Conservation (phyloP, 2,888 invertebrate genomes). For the Chymomyza caudatula region DNA sequence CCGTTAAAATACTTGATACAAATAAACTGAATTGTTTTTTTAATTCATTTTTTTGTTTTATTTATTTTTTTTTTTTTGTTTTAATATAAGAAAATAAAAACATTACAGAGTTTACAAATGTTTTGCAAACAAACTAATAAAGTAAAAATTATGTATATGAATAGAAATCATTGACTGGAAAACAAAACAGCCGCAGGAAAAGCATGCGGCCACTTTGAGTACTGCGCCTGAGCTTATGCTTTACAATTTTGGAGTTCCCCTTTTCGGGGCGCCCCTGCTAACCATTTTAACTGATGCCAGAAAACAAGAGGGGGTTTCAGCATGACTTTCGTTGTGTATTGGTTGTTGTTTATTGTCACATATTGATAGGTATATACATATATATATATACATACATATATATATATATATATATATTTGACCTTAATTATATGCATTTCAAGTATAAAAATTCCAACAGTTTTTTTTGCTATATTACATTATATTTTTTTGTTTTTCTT, state of each 20-base stretch:
- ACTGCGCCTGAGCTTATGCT: not conserved
- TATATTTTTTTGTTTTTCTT: slow-evolving; percentile 78
- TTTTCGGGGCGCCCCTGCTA: not conserved
- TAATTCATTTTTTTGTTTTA: slow-evolving; percentile 23
- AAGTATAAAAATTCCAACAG: not conserved
- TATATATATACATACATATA: not conserved
- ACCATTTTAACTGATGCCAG: slow-evolving; percentile 29
- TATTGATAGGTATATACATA: too few species aligned
- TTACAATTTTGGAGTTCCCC: not conserved
- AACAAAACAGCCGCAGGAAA: not conserved
- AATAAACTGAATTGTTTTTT: slow-evolving; percentile 26
- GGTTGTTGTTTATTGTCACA: slow-evolving; percentile 1
- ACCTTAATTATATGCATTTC: not conserved
- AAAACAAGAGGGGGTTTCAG: slow-evolving; percentile 69
- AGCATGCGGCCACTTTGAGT: not conserved
- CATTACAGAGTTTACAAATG: slow-evolving; percentile 21
- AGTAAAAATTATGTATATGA: not conserved
- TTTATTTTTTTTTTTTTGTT: not conserved
- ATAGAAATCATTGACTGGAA: slow-evolving; percentile 6
- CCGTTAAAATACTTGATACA: not conserved
- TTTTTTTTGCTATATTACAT: slow-evolving; percentile 1
- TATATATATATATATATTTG: not conserved
- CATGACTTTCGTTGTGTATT: slow-evolving; percentile 43
- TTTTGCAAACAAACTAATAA: slow-evolving; percentile 12
- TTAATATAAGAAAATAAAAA: slow-evolving; percentile 17